Evolutionary conservation across 2,113 vertebrate genomes (phyloP).

Genomic region (Hemiscyllium ocellatum): DNA sequence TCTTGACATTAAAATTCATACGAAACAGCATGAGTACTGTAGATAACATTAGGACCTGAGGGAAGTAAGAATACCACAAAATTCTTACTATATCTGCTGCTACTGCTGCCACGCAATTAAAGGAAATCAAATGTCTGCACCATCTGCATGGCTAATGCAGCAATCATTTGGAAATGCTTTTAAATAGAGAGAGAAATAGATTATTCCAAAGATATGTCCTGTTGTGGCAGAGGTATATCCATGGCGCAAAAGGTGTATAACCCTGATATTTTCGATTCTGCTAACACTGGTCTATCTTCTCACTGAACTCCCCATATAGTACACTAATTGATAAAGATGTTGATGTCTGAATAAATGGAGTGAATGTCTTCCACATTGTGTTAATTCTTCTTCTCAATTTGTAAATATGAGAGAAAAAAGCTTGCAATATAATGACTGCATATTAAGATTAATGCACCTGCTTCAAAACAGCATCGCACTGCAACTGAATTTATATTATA

Average conservation of each 20-base stretch:
- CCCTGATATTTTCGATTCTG: not conserved
- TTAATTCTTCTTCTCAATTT: not conserved
- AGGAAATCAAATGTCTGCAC: slow-evolving; percentile 7
- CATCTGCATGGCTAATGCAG: slow-evolving; percentile 3
- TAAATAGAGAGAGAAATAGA: not conserved
- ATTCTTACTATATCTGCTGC: slow-evolving; percentile 26
- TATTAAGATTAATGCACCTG: not conserved
- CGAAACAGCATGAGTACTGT: not conserved
- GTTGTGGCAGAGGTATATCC: not conserved
- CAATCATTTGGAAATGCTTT: slow-evolving; percentile 6
- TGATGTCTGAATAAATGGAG: not conserved
- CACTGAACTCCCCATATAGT: not conserved
- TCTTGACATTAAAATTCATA: not conserved
- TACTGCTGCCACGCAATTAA: not conserved
- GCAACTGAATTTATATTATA: not conserved
- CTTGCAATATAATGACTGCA: not conserved
- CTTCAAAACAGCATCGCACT: not conserved
- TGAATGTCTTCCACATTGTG: not conserved
- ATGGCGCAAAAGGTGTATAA: not conserved
- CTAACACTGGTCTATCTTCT: not conserved
- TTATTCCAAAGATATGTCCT: not conserved
- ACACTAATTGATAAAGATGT: not conserved
- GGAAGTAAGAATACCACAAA: not conserved
- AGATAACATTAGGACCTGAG: not conserved
- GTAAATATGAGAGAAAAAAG: not conserved